Base-by-base conservation (phyloP, 1,140 invertebrate genomes). In the Drosophila neocordata region DNA sequence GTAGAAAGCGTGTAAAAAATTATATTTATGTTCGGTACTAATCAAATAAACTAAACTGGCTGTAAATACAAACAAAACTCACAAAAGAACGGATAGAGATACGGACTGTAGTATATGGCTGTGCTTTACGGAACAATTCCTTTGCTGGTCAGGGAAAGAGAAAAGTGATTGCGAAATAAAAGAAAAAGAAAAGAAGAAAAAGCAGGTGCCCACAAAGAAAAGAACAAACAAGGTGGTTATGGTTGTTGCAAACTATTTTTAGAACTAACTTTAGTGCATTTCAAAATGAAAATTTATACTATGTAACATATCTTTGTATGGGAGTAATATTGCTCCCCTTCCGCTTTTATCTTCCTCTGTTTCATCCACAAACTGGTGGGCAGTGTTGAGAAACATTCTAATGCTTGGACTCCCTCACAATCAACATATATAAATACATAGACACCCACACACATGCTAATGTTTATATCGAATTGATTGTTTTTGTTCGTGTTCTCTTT, bases 121-220 rank as follows among this genome's bases (percentile, higher is more conserved):
- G 8, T 48, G 2, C 15, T 48, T 48, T 48, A 48, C 15, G 6
- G 15, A 48, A 20, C 3, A 67, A 27, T 41, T 62, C 27, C 65
- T 22, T 53, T 52, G 37, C 22, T 69, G 56, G 48, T 24, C 57
- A 35, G 41, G 34, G 13, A 74, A 72, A 82, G 52, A 31, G 13
- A 74, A 69, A 88, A 79, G 78, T 79, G 83, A 85, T 85, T 85
- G 82, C 82, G 82, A 85, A 85, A 85, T 85, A 72, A 20, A 58
- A n/a, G 34, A 37, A 24, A 8, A 24, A 4, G 22, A 4, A 52
- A 48, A 27, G 34, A 69, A 20, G 15, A 20, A n/a, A 15, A 48
- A 18, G 7, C 15, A 48, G 66, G 66, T 74, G 58, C 51, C 63
- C 51, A 15, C 35, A 13, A 12, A 31, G 57, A 41, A 48, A 48